Base-by-base conservation (phyloP, 2,113 vertebrate species). In the Sinosuthora webbiana region DNA sequence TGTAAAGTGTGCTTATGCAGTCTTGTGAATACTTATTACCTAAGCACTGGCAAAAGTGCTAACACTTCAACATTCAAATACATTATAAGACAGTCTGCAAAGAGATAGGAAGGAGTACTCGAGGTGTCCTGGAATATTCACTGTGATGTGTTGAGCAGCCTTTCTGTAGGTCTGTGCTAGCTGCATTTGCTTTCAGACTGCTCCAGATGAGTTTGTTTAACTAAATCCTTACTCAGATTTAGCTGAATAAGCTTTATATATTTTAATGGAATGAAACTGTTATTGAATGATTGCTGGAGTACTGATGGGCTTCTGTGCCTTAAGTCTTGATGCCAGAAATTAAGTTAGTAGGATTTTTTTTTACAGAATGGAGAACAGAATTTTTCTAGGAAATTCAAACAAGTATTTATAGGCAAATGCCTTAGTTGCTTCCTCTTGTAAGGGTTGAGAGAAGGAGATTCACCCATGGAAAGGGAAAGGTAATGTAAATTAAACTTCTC, bases 371-470 rank as follows among this genome's bases (percentile, higher is more conserved):
- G 28, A 31, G 31, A 60, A 23, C 2, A 41, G 41, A 39, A 10
- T 47, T 86, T 35, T 73, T 83, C 11, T 4, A 7, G 18, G 24
- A 53, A 88, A 73, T 44, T 35, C 6, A 74, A 35, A 2, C 67
- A 56, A 45, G 8, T 71, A 30, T 11, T 55, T 83, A 9, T 24
- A 42, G 52, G 21, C 19, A 39, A 56, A 59, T 85, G 10, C 33
- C 11, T 55, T 35, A 71, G 22, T 79, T 4, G 12, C 4, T 57
- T 68, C 13, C 5, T 28, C 2, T 37, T 49, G 1, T 0, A 57
- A 24, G 13, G 16, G 1, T 6, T 68, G 28, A 52, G 55, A 67
- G 45, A 10, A 49, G 25, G 25, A 63, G 33, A 25, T 50, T 47
- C 2, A 33, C 6, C 13, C 33, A 3, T 28, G 8, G 33, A 78